phyloP scores from a whole-genome alignment of 2,888 invertebrate species.

The Galerucella pusilla region DNA sequence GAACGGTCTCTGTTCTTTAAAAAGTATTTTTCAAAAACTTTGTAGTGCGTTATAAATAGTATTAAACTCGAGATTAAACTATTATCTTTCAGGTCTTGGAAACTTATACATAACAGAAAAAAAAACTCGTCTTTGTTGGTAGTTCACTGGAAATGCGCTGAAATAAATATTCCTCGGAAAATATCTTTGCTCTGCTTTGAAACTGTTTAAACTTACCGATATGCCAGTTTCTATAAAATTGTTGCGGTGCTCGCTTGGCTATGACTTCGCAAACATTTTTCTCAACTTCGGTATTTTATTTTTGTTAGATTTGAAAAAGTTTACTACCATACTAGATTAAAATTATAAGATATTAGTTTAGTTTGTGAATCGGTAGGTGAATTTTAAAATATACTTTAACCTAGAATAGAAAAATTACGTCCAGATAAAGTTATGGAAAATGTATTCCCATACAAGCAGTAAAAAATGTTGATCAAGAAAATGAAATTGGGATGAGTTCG shows the following conservation, averaged over 20 bases:
- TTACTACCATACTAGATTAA: conserved; percentile 7
- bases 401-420: no score
- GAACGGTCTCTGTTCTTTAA: no score
- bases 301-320: conserved; percentile 24
- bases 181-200: conserved; percentile 22
- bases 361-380: neutral
- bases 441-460: no score
- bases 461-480: no score
- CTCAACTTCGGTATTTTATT: conserved; percentile 30
- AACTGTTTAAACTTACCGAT: conserved; percentile 35
- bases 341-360: conserved; percentile 1
- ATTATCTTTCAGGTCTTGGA: no score
- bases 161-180: conserved; percentile 34
- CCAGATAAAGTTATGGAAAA: no score
- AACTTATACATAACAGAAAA: neutral
- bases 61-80: no score
- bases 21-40: no score
- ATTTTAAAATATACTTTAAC: no score
- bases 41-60: no score
- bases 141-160: conserved; percentile 28
- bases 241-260: conserved; percentile 25
- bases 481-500: no score
- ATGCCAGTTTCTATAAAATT: conserved; percentile 33
- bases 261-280: conserved; percentile 32
- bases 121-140: conserved; percentile 16